Evolutionary conservation across 2,797 vertebrate species (phyloP).

Genomic region (Phoxinus dragarum): DNA sequence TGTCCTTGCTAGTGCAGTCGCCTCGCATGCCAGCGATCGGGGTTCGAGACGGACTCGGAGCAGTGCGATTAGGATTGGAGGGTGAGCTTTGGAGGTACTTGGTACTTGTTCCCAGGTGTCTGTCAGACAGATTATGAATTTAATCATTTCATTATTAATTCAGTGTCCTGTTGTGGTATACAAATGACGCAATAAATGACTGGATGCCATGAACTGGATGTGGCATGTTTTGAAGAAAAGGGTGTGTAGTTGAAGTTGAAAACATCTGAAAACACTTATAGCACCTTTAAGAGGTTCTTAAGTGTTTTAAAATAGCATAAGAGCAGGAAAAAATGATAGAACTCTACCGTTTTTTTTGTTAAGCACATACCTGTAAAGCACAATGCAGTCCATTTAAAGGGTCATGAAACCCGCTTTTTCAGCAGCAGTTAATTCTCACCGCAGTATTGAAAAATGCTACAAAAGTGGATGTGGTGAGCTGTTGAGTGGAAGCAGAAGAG

Average conservation of each 20-base stretch:
- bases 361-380: constrained; percentile 12
- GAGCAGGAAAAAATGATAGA: not conserved
- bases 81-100: no score
- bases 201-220: not conserved
- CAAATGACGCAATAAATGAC: not conserved
- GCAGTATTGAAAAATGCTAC: not conserved
- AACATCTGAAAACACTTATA: not conserved
- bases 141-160: not conserved
- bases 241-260: not conserved
- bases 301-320: constrained; percentile 3
- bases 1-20: no score
- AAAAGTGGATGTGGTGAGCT: not conserved
- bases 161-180: not conserved
- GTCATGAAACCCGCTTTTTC: not conserved
- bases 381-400: not conserved
- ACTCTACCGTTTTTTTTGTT: not conserved
- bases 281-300: not conserved
- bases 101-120: not conserved
- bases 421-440: not conserved
- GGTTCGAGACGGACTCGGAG: no score
- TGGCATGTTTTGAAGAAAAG: not conserved
- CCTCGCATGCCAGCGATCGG: no score
- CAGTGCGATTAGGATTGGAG: no score
- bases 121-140: not conserved
- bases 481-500: not conserved